Percentiles rank a stretch among this genome's conserved stretches.
Conservation (phyloP, 2,797 vertebrate genomes). For the Pygocentrus nattereri region DNA sequence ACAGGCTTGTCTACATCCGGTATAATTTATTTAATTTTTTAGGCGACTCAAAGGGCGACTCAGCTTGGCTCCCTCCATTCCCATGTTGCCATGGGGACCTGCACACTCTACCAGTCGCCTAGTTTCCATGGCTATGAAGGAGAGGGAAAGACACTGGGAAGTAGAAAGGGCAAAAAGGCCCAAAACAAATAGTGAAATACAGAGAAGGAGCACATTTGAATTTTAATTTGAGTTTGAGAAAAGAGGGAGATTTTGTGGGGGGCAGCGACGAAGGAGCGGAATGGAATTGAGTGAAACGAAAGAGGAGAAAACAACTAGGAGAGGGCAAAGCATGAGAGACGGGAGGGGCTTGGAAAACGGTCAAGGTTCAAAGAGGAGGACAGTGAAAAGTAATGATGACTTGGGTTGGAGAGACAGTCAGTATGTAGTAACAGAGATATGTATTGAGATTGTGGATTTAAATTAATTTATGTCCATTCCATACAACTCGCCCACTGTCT, state of each 20-base stretch:
- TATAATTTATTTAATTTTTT: slow-evolving; percentile 41
- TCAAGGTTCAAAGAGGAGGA: slow-evolving; percentile 40
- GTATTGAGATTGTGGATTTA: slow-evolving; percentile 18
- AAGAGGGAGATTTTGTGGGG: slow-evolving; percentile 25
- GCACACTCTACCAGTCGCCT: slow-evolving; percentile 51
- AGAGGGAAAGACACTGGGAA: slow-evolving; percentile 45
- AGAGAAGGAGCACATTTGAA: slow-evolving; percentile 51
- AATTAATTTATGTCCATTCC: slow-evolving; percentile 17
- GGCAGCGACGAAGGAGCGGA: slow-evolving; percentile 10
- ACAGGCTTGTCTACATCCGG: slow-evolving; percentile 21
- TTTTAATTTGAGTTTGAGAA: slow-evolving; percentile 52
- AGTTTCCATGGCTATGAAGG: slow-evolving; percentile 57
- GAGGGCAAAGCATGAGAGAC: slow-evolving; percentile 26
- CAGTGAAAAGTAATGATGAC: slow-evolving; percentile 25
- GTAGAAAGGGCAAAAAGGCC: slow-evolving; percentile 50
- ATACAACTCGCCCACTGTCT: neutral
- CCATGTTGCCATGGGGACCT: slow-evolving; percentile 60
- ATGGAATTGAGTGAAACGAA: slow-evolving; percentile 27
- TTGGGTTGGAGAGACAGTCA: slow-evolving; percentile 17
- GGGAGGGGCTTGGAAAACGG: slow-evolving; percentile 17
- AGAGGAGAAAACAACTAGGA: slow-evolving; percentile 22
- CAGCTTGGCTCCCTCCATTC: slow-evolving; percentile 39
- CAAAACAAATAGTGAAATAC: slow-evolving; percentile 59
- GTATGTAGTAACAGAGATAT: neutral
- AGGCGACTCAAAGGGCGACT: slow-evolving; percentile 54